Evolutionary conservation across 2,888 invertebrate species (phyloP).

Genomic region (Leucania comma): DNA sequence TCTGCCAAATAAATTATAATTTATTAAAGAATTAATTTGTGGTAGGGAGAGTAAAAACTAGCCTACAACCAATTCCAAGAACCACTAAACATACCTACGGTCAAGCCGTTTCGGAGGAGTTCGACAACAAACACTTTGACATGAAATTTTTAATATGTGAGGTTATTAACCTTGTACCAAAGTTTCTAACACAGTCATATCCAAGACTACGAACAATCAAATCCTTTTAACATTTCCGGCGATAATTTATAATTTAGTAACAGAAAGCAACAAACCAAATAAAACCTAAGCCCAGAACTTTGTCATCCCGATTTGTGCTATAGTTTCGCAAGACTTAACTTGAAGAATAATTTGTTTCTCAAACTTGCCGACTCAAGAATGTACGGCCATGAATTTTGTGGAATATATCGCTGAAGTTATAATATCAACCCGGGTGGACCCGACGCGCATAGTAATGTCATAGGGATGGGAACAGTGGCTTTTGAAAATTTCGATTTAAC

Average conservation of each 20-base stretch:
- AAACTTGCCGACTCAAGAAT: conserved; percentile 64
- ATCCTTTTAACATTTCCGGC: background rate
- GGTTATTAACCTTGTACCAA: too few relatives aligned
- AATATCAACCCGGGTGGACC: conserved; percentile 67
- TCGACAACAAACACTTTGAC: too few relatives aligned
- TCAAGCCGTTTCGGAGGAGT: too few relatives aligned
- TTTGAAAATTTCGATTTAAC: conserved; percentile 1
- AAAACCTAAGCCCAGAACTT: conserved; percentile 49
- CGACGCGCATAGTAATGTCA: conserved; percentile 68
- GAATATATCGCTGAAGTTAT: conserved; percentile 73
- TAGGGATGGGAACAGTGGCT: conserved; percentile 34
- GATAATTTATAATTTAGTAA: conserved; percentile 19
- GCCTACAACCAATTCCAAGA: too few relatives aligned
- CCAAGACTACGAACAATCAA: background rate
- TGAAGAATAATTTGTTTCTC: conserved; percentile 70
- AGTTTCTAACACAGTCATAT: background rate
- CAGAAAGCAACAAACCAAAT: conserved; percentile 36
- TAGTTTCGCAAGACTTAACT: conserved; percentile 54
- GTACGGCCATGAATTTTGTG: conserved; percentile 64
- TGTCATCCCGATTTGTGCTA: conserved; percentile 40
- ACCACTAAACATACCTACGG: too few relatives aligned
- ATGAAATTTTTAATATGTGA: too few relatives aligned
- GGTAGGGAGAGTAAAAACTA: too few relatives aligned
- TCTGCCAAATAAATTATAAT: too few relatives aligned
- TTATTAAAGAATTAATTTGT: too few relatives aligned